phyloP scores from a whole-genome alignment of 2,113 vertebrate genomes.

The Oostethus manadensis region DNA sequence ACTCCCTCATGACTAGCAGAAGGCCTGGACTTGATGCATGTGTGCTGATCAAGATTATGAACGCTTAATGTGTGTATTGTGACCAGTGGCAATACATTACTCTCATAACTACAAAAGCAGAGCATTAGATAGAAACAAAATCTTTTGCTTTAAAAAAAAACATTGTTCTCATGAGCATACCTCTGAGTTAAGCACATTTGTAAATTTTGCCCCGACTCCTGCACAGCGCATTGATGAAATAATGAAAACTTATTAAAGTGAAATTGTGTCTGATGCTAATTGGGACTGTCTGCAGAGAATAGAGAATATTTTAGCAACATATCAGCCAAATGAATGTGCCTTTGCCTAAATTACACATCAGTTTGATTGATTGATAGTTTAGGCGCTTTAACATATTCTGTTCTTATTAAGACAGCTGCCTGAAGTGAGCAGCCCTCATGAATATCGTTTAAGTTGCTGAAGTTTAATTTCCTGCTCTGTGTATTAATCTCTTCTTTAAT shows the following conservation, averaged over 20 bases:
- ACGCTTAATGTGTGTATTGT: too few species aligned
- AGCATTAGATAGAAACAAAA: too few species aligned
- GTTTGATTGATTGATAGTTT: slow-evolving; percentile 69
- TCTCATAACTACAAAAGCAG: too few species aligned
- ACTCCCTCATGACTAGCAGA: too few species aligned
- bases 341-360: slow-evolving; percentile 55
- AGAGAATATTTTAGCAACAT: slow-evolving; percentile 37
- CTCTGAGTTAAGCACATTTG: too few species aligned
- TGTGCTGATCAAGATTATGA: too few species aligned
- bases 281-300: slow-evolving; percentile 14
- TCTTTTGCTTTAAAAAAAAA: too few species aligned
- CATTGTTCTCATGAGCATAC: too few species aligned
- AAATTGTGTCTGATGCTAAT: slow-evolving; percentile 18
- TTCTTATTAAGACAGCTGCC: slow-evolving; percentile 70
- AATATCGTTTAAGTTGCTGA: slow-evolving; percentile 70
- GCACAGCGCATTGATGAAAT: too few species aligned
- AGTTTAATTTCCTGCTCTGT: slow-evolving; percentile 77
- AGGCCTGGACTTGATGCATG: too few species aligned
- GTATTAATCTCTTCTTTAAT: slow-evolving; percentile 72
- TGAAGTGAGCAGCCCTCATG: slow-evolving; percentile 62
- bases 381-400: slow-evolving; percentile 54
- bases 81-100: too few species aligned
- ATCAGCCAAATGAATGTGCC: slow-evolving; percentile 51
- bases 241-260: background rate
- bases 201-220: too few species aligned